phyloP scores from a whole-genome alignment of 2,797 vertebrate species.

The Ispidina picta region DNA sequence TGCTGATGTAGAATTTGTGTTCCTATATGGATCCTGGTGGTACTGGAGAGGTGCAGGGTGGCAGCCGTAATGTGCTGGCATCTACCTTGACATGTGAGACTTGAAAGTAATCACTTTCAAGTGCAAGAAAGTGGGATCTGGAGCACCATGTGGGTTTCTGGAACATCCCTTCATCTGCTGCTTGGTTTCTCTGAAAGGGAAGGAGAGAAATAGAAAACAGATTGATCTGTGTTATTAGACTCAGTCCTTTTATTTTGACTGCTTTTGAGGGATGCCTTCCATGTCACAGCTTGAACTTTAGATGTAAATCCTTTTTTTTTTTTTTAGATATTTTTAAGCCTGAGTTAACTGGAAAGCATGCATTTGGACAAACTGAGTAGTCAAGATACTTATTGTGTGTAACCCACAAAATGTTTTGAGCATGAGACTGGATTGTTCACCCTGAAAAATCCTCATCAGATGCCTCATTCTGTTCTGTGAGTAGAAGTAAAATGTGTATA shows the following conservation, averaged over 20 bases:
- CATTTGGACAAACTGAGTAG: background rate
- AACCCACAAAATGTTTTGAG: background rate
- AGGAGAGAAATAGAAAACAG: background rate
- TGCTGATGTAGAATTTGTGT: background rate
- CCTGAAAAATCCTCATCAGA: background rate
- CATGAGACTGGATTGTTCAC: background rate
- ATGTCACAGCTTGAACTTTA: background rate
- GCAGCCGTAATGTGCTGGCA: background rate
- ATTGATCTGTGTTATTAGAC: background rate
- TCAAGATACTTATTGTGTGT: background rate
- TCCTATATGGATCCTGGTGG: background rate
- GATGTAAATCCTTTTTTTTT: background rate
- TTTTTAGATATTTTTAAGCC: background rate
- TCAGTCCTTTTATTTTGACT: background rate
- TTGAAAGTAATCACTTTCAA: background rate
- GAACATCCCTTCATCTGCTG: background rate
- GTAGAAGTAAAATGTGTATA: background rate
- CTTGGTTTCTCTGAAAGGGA: background rate
- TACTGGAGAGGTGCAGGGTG: background rate
- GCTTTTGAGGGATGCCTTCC: background rate
- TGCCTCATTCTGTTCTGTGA: background rate
- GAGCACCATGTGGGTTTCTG: background rate
- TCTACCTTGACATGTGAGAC: rapidly evolving
- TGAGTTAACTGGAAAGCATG: background rate
- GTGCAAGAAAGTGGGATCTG: background rate